phyloP scores from a whole-genome alignment of 1,140 invertebrate genomes.

The Drosophila elegans region DNA sequence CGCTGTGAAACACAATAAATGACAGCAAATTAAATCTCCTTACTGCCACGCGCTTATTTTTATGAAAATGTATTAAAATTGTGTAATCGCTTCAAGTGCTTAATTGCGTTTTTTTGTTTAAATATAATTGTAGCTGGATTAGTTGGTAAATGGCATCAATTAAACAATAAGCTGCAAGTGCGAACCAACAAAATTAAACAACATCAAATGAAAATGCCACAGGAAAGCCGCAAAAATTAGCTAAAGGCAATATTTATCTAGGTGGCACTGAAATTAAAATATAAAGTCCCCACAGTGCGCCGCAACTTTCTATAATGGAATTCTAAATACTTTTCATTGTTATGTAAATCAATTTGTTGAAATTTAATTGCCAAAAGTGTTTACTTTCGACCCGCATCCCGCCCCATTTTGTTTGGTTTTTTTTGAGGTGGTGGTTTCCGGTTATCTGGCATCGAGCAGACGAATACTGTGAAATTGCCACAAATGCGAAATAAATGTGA shows the following conservation, averaged over 20 bases:
- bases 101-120: constrained; percentile 29
- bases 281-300: constrained; percentile 30
- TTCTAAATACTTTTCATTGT: constrained; percentile 72
- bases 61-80: constrained; percentile 1
- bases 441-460: constrained; percentile 31
- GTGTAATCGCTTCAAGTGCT: constrained; percentile 39
- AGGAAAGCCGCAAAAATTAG: constrained; percentile 38
- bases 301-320: constrained; percentile 44
- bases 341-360: constrained; percentile 68
- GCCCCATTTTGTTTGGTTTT: constrained; percentile 3
- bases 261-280: constrained; percentile 34
- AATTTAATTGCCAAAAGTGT: constrained; percentile 78
- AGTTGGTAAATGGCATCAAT: constrained; percentile 36
- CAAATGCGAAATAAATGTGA: constrained; percentile 56
- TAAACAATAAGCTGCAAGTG: constrained; percentile 22
- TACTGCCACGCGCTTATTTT: background rate
- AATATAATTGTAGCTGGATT: constrained; percentile 17
- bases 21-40: constrained; percentile 30
- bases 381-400: constrained; percentile 51
- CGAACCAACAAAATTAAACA: background rate
- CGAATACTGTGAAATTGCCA: constrained; percentile 22
- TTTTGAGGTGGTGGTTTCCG: background rate
- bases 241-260: constrained; percentile 43
- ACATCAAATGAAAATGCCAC: constrained; percentile 5
- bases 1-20: constrained; percentile 87